These are phyloP conservation scores for Botia almorhae DNA, from an alignment of 2,797 vertebrate genomes.

Conservation along the genomic window DNA sequence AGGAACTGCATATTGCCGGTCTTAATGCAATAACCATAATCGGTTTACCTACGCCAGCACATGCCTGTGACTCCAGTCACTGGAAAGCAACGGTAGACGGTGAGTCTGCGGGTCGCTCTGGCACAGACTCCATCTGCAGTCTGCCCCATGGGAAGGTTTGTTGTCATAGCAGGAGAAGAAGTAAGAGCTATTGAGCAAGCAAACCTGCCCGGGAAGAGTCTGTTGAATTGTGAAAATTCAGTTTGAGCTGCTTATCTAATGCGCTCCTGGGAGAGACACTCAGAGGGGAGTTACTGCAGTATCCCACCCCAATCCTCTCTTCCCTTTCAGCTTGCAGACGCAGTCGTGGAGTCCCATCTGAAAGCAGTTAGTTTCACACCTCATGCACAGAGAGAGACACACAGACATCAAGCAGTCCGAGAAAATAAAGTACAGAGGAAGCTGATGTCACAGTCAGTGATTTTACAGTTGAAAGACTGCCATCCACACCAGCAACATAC, in stretches of 20 bases:
- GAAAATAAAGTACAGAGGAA: constrained; percentile 73
- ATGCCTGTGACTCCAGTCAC: background rate
- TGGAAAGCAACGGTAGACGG: constrained; percentile 13
- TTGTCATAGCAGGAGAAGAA: constrained; percentile 14
- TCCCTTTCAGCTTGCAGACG: constrained; percentile 36
- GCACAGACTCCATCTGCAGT: constrained; percentile 17
- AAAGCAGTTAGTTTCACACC: constrained; percentile 78
- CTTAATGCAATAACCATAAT: constrained; percentile 62
- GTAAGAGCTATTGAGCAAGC: background rate
- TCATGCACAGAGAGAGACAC: constrained; percentile 63
- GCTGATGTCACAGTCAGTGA: constrained; percentile 64
- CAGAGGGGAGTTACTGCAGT: constrained; percentile 36
- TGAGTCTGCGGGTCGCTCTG: constrained; percentile 1
- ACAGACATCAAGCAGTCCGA: constrained; percentile 71
- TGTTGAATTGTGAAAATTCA: no score
- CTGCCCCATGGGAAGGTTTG: constrained; percentile 14
- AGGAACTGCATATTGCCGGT: constrained; percentile 43
- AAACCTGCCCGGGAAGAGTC: background rate
- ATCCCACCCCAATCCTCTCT: constrained; percentile 23
- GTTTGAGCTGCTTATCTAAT: constrained; percentile 42
- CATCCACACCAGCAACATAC: background rate
- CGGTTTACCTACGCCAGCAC: constrained; percentile 58
- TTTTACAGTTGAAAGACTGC: constrained; percentile 12
- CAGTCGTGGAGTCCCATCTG: constrained; percentile 74
- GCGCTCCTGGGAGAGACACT: constrained; percentile 48